A percentile compares a stretch with the other conserved stretches of the same genome.
Evolutionary conservation across 1,140 invertebrate genomes (phyloP).

Genomic region (Hypothenemus hampei): DNA sequence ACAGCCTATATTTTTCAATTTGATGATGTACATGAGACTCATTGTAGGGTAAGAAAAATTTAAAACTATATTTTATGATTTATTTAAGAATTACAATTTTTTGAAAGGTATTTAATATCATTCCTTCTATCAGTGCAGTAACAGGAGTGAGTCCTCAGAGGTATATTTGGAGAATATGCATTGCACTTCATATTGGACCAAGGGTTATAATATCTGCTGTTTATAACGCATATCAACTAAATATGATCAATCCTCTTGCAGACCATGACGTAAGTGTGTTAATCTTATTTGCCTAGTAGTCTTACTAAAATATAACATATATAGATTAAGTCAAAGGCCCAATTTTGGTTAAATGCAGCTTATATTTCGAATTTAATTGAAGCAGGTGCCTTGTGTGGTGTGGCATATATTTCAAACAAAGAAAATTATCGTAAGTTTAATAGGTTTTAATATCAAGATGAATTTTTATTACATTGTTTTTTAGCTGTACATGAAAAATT

Average conservation of each 20-base stretch:
- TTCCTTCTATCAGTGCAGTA: constrained; percentile 88
- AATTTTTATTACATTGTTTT: constrained; percentile 16
- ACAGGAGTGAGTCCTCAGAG: constrained; percentile 86
- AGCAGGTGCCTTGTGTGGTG: constrained; percentile 75
- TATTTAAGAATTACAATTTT: constrained; percentile 11
- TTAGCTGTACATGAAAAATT: constrained; percentile 87
- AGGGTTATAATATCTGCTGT: constrained; percentile 78
- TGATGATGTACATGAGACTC: constrained; percentile 88
- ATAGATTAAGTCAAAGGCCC: constrained; percentile 48
- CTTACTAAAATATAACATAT: constrained; percentile 32
- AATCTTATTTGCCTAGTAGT: constrained; percentile 1
- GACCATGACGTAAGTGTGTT: constrained; percentile 23
- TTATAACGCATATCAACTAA: constrained; percentile 75
- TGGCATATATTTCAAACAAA: constrained; percentile 88
- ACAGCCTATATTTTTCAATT: constrained; percentile 83
- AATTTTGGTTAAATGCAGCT: constrained; percentile 65
- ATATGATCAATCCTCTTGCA: constrained; percentile 52
- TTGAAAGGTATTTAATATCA: constrained; percentile 79
- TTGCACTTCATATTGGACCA: constrained; percentile 84
- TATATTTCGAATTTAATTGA: constrained; percentile 84
- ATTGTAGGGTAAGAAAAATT: constrained; percentile 71
- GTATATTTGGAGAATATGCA: constrained; percentile 87
- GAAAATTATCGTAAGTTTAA: constrained; percentile 87
- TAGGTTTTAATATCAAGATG: neutral
- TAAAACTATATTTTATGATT: constrained; percentile 6